Percentiles rank a stretch among this genome's conserved stretches.
Conservation (phyloP, 2,888 invertebrate genomes). For the Oligia fasciuncula region DNA sequence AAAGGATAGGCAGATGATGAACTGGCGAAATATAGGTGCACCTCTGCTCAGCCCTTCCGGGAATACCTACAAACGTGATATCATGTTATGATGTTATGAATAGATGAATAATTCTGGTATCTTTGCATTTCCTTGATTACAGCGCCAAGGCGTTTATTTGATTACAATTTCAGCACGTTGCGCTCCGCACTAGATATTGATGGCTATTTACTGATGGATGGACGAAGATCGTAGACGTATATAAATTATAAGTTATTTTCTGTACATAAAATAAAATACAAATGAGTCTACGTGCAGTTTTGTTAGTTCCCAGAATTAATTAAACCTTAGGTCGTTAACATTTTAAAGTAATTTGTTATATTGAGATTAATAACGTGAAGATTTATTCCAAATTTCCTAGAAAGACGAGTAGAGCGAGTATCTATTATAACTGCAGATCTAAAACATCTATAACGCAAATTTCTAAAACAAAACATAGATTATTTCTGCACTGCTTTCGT, state of each 20-base stretch:
- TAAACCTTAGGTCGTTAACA: not conserved
- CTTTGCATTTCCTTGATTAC: conserved; percentile 30
- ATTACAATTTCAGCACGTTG: conserved; percentile 25
- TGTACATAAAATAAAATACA: conserved; percentile 6
- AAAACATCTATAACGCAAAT: conserved; percentile 5
- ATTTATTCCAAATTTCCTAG: not conserved
- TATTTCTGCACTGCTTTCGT: not conserved
- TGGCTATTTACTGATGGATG: conserved; percentile 24
- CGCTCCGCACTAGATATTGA: conserved; percentile 20
- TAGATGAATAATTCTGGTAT: conserved; percentile 15
- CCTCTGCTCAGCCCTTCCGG: not conserved
- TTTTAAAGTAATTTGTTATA: not conserved
- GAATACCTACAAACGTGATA: not conserved
- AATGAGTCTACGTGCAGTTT: not conserved
- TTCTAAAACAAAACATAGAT: conserved; percentile 2
- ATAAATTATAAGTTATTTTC: conserved; percentile 25
- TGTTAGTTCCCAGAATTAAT: not conserved
- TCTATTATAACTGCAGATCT: not conserved
- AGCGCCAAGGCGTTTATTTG: conserved; percentile 13
- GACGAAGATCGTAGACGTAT: not conserved
- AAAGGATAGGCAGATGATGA: too few relatives aligned
- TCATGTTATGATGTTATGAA: not conserved
- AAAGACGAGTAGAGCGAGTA: not conserved
- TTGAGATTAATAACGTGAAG: not conserved
- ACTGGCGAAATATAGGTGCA: not conserved